Conservation (phyloP, 2,113 vertebrate species). For the Channa maculata region DNA sequence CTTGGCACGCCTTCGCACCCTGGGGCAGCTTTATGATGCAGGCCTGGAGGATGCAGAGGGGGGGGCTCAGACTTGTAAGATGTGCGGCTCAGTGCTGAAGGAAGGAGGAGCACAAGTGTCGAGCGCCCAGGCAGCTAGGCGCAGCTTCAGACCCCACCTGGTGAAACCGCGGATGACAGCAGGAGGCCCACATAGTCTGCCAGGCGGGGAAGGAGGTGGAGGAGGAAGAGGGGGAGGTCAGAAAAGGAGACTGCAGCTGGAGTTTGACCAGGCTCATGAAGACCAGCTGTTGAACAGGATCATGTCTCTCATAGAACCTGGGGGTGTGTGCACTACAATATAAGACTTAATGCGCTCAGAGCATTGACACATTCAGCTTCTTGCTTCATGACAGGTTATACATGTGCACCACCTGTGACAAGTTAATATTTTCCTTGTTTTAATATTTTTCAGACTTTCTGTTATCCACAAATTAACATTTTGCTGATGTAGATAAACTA, state of each 20-base stretch:
- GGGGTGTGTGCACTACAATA: slow-evolving; percentile 61
- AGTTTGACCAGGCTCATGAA: slow-evolving; percentile 89
- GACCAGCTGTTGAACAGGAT: slow-evolving; percentile 90
- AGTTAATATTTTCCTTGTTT: no score
- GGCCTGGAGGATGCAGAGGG: slow-evolving; percentile 63
- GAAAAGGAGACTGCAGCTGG: slow-evolving; percentile 87
- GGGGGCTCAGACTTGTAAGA: slow-evolving; percentile 77
- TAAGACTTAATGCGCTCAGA: no score
- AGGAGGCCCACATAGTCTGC: slow-evolving; percentile 33
- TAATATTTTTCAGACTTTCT: no score
- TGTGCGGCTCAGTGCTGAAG: slow-evolving; percentile 84
- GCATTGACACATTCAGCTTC: no score
- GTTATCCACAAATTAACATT: no score
- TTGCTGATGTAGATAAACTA: no score
- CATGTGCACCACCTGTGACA: no score
- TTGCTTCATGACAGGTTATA: no score
- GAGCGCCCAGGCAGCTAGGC: slow-evolving; percentile 42
- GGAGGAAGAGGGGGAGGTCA: slow-evolving; percentile 63
- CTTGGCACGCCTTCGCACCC: slow-evolving; percentile 85
- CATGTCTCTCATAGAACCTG: slow-evolving; percentile 90
- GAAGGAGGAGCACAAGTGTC: slow-evolving; percentile 59
- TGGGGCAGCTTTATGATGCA: slow-evolving; percentile 74
- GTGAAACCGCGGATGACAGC: slow-evolving; percentile 42
- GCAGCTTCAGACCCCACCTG: slow-evolving; percentile 61
- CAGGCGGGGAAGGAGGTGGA: slow-evolving; percentile 54